Conservation (phyloP, 2,888 invertebrate species). For the Tribolium freemani region DNA sequence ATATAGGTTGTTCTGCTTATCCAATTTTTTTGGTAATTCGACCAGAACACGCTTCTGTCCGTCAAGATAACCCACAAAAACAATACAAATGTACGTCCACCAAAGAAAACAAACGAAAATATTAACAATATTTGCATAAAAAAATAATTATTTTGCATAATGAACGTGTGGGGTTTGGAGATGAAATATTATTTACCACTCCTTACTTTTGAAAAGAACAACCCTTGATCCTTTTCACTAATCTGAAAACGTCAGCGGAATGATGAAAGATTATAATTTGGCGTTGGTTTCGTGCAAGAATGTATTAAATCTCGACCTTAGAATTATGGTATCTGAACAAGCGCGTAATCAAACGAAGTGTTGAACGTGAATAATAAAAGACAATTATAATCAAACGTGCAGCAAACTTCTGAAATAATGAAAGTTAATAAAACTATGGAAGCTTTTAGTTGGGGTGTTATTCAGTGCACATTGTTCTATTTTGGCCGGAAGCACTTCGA, state of each 20-base stretch:
- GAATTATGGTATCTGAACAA: slow-evolving; percentile 26
- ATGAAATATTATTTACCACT: not conserved
- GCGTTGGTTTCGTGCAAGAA: slow-evolving; percentile 25
- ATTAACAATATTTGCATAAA: too few species aligned
- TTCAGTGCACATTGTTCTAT: slow-evolving; percentile 46
- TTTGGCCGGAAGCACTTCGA: slow-evolving; percentile 45
- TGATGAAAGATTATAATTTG: slow-evolving; percentile 26
- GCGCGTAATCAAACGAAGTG: slow-evolving; percentile 32
- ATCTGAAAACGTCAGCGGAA: slow-evolving; percentile 7
- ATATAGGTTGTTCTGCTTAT: slow-evolving; percentile 31
- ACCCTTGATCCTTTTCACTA: not conserved
- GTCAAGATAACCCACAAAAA: not conserved
- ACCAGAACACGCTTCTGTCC: slow-evolving; percentile 8
- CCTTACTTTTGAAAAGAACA: not conserved
- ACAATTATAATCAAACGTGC: slow-evolving; percentile 34
- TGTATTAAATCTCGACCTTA: slow-evolving; percentile 22
- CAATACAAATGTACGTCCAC: not conserved
- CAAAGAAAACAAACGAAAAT: not conserved
- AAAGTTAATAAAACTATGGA: slow-evolving; percentile 34
- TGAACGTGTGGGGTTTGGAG: not conserved
- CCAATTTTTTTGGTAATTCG: slow-evolving; percentile 33
- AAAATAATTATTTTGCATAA: too few species aligned
- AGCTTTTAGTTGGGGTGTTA: slow-evolving; percentile 43
- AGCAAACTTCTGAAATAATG: slow-evolving; percentile 28
- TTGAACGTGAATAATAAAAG: slow-evolving; percentile 34